Evolutionary conservation across 1,140 invertebrate genomes (phyloP), one percentile per base, ranked within the genome.

Genomic region (Atta cephalotes): DNA sequence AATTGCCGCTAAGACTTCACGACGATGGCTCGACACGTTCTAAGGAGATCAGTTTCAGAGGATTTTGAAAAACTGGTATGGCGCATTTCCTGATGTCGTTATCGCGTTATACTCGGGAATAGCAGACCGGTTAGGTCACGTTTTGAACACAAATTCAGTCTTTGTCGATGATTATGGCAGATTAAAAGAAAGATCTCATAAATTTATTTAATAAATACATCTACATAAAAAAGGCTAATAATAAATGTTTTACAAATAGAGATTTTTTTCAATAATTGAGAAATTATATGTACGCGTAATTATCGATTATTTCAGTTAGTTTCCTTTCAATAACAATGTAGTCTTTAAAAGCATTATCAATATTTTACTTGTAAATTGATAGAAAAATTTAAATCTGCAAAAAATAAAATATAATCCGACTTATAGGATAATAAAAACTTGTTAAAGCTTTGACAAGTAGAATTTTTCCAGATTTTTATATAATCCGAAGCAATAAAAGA

Each of bases 11-110:
- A 92, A 92, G 72, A 63, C 92, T 68, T 58, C 79, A 62, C 62
- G 9, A 6, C 87, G 85, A 93, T 94, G 93, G 87, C 63, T 3
- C 2, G 82, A 85, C 93, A 94, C 92, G 92, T 92, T 31, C 53
- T 12, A 58, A 85, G 70, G 58, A 89, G 90, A 93, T 93, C 91
- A 89, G 87, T 91, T 91, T 82, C 77, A 90, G 68, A 70, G 87
- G 90, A 93, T 93, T 93, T 92, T 86, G 70, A 88, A 86, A 93
- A 92, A 91, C 71, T 35, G 70, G 60, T 63, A 81, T 76, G 58
- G 49, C 35, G 45, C 65, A 72, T 80, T 91, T 89, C 86, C 71
- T 71, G 85, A 25, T 51, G 35, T 85, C 87, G 90, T 92, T 92
- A 92, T 92, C 91, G 82, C 63, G 49, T 25, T 25, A 25, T 56